Conservation (phyloP, 2,888 invertebrate genomes). For the Zygaena filipendulae region DNA sequence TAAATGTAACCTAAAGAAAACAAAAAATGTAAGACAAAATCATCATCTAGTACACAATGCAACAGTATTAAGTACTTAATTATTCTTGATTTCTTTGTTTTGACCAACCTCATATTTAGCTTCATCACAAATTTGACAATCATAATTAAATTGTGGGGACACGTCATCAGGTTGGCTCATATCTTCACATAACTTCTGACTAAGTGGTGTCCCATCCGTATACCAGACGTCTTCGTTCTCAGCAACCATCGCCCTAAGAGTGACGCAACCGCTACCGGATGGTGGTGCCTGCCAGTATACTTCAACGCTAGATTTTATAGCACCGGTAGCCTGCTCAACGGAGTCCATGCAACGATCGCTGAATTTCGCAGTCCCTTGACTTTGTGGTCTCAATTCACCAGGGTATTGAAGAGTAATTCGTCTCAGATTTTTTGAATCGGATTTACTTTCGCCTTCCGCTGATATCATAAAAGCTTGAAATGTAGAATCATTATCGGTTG, state of each 20-base stretch:
- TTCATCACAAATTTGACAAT: slow-evolving; percentile 51
- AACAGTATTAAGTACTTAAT: too few species aligned
- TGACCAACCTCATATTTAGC: slow-evolving; percentile 50
- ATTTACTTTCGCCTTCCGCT: slow-evolving; percentile 43
- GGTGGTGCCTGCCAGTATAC: slow-evolving; percentile 55
- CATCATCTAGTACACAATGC: too few species aligned
- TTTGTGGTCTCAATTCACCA: slow-evolving; percentile 39
- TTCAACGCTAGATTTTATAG: slow-evolving; percentile 38
- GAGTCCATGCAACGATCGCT: slow-evolving; percentile 49
- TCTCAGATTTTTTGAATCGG: slow-evolving; percentile 42
- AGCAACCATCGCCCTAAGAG: slow-evolving; percentile 49
- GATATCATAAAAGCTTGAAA: slow-evolving; percentile 54
- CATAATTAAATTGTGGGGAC: slow-evolving; percentile 38
- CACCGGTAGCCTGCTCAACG: slow-evolving; percentile 40
- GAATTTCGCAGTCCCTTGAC: slow-evolving; percentile 31
- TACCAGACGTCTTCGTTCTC: slow-evolving; percentile 49
- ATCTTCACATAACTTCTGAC: slow-evolving; percentile 44
- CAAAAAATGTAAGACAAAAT: too few species aligned
- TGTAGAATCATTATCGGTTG: slow-evolving; percentile 38
- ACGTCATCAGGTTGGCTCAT: slow-evolving; percentile 50
- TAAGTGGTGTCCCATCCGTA: slow-evolving; percentile 45
- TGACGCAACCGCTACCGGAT: slow-evolving; percentile 48
- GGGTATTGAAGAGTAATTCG: slow-evolving; percentile 31
- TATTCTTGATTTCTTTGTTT: too few species aligned
- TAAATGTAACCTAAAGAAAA: slow-evolving; percentile 35